A percentile compares a stretch with the other conserved stretches of the same genome.
Evolutionary conservation across 2,888 invertebrate genomes (phyloP).

Genomic region (Selenia dentaria): DNA sequence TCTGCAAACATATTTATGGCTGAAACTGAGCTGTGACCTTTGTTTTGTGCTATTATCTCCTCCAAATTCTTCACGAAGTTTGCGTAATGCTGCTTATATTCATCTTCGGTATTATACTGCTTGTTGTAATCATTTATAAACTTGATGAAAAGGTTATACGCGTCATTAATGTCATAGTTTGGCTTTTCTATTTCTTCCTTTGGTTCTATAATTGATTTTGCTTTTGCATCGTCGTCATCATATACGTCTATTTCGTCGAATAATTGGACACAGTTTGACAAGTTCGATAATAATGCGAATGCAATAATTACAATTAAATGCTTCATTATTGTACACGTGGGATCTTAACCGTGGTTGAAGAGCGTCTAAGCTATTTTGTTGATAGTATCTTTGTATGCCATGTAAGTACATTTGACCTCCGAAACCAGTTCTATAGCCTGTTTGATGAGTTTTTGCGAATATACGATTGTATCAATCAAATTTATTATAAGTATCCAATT

Average conservation of each 20-base stretch:
- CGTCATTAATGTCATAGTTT: slow-evolving; percentile 56
- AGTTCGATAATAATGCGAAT: slow-evolving; percentile 28
- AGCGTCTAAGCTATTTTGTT: slow-evolving; percentile 37
- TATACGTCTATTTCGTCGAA: slow-evolving; percentile 26
- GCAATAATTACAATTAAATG: slow-evolving; percentile 28
- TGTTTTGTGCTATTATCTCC: slow-evolving; percentile 58
- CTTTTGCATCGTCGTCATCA: slow-evolving; percentile 10
- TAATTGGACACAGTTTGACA: slow-evolving; percentile 26
- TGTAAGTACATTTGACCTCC: slow-evolving; percentile 39
- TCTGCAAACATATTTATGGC: slow-evolving; percentile 65
- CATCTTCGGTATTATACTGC: slow-evolving; percentile 49
- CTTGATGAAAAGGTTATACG: slow-evolving; percentile 49
- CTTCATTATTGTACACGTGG: slow-evolving; percentile 42
- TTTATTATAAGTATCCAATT: background rate
- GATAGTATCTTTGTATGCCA: slow-evolving; percentile 15
- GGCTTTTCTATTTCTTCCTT: slow-evolving; percentile 36
- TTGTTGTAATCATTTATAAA: slow-evolving; percentile 54
- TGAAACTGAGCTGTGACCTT: slow-evolving; percentile 33
- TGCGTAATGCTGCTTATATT: slow-evolving; percentile 47
- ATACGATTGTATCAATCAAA: background rate
- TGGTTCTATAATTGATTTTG: slow-evolving; percentile 15
- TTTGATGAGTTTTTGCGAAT: slow-evolving; percentile 22
- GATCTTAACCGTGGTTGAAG: slow-evolving; percentile 21
- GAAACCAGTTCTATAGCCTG: slow-evolving; percentile 37
- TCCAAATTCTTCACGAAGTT: slow-evolving; percentile 55